phyloP scores from a whole-genome alignment of 2,797 vertebrate genomes.

The Gila robusta region DNA sequence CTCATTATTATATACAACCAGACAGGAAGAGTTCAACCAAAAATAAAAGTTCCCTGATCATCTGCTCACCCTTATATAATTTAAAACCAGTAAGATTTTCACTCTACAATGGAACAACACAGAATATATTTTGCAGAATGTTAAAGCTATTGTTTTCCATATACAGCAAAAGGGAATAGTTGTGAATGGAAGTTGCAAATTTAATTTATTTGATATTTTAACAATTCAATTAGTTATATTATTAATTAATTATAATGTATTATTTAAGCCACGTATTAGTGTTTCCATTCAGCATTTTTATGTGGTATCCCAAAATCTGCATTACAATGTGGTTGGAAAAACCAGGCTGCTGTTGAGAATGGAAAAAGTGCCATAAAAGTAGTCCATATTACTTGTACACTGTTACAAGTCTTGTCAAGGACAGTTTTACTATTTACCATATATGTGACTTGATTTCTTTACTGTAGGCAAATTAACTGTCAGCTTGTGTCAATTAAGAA shows the following conservation, averaged over 20 bases:
- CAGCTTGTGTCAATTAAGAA: conserved; percentile 26
- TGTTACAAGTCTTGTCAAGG: background rate
- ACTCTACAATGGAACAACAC: background rate
- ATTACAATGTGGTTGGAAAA: background rate
- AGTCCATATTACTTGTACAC: background rate
- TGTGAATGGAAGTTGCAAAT: background rate
- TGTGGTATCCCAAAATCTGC: background rate
- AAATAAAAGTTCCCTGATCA: background rate
- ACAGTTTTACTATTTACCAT: background rate
- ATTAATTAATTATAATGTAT: background rate
- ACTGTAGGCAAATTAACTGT: background rate
- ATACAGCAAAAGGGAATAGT: background rate
- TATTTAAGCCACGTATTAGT: background rate
- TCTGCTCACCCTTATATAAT: background rate
- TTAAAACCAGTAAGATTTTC: background rate
- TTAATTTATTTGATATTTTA: background rate
- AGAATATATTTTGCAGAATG: background rate
- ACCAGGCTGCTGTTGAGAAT: background rate
- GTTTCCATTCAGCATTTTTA: background rate
- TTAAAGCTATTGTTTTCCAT: background rate
- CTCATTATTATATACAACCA: conserved; percentile 1
- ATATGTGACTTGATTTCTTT: background rate
- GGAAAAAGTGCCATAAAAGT: background rate
- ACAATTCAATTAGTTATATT: background rate
- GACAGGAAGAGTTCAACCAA: background rate